Evolutionary conservation across 30 jellyfish, hydroid and myxozoan genomes (phyloP), one percentile per base, ranked within the genome.

Genomic region (Catostylus mosaicus): DNA sequence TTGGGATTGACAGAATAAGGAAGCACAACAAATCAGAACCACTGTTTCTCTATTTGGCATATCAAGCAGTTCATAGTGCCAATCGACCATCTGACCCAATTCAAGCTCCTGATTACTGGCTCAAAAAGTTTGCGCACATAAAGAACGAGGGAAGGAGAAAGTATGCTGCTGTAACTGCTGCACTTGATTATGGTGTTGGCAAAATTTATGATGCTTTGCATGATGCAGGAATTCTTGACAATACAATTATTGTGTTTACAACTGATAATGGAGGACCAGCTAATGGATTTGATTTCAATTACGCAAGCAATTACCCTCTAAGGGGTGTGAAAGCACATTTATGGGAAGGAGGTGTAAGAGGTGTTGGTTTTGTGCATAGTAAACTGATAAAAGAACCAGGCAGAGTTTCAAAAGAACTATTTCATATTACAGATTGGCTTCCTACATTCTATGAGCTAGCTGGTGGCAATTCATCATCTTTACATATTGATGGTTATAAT

Each of bases 261-360:
- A 93, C 97, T 19, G 98, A 93, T 45, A 93, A 93, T 63, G 98
- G 98, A 20, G 98, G 98, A 7, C 98, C 98, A 40, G 96, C 98
- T 14, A 87, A 86, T 82, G 98, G 98, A 18, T 93, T 93, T 82
- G 97, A 93, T 71, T 73, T 67, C 74, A 93, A 93, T 70, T 93
- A 92, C 62, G 98, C 98, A 18, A 86, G 61, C 67, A 93, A 93
- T 77, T 76, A 71, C 64, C 98, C 98, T 3, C 75, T 93, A 18
- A 69, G 98, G 52, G 98, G 98, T 18, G 96, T 87, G 26, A 93
- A 93, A 59, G 94, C 92, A 19, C 93, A 91, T 24, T 78, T 93
- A 30, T 93, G 91, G 94, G 98, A 93, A 83, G 98, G 98, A 47
- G 98, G 98, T 61, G 98, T 91, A 3, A 91, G 98, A 35, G 98